These are phyloP conservation scores for Camarhynchus parvulus DNA, from an alignment of 2,113 vertebrate species.

Conservation along the genomic window DNA sequence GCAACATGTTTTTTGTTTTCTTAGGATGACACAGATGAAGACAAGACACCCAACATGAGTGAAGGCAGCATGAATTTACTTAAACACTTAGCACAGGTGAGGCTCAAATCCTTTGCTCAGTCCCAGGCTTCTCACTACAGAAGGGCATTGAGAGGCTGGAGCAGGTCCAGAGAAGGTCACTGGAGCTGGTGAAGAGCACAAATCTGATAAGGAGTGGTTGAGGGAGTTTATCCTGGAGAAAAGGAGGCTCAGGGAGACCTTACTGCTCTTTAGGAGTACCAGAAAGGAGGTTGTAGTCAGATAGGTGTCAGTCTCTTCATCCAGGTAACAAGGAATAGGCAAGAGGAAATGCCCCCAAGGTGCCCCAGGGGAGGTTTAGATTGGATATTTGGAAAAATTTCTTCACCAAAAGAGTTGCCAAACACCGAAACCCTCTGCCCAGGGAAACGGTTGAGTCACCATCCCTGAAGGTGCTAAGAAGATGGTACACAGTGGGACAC, in stretches of 20 bases:
- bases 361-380: neutral
- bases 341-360: neutral
- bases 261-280: neutral
- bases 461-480: neutral
- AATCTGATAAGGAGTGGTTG: rapidly evolving
- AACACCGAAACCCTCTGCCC: neutral
- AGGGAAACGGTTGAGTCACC: neutral
- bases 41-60: neutral
- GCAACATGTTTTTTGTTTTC: neutral
- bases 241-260: neutral
- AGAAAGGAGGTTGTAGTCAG: rapidly evolving
- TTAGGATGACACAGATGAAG: neutral
- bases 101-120: neutral
- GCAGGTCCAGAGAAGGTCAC: rapidly evolving
- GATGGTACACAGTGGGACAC: rapidly evolving
- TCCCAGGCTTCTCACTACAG: neutral
- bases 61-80: neutral
- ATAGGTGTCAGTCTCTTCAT: neutral
- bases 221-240: neutral
- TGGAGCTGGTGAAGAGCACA: neutral
- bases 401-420: neutral
- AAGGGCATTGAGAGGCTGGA: neutral
- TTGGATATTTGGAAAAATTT: neutral
- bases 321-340: neutral
- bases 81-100: neutral